Percentiles rank a stretch among this genome's conserved stretches.
Conservation (phyloP, 2,797 vertebrate genomes). For the Fistularia tabacaria region DNA sequence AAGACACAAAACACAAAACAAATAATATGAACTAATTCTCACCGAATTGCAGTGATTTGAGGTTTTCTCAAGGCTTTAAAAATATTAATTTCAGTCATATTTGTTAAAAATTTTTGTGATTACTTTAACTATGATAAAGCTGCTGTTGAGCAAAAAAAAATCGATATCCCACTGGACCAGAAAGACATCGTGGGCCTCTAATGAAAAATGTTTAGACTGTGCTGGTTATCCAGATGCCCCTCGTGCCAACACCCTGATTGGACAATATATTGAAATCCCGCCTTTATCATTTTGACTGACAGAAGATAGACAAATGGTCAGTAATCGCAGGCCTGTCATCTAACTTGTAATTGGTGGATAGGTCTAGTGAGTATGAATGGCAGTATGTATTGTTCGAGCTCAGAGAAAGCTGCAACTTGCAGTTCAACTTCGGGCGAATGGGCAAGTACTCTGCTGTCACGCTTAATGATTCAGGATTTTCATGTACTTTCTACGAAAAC, state of each 20-base stretch:
- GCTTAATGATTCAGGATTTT: background rate
- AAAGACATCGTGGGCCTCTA: conserved; percentile 26
- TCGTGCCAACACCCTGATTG: conserved; percentile 36
- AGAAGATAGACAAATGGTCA: conserved; percentile 3
- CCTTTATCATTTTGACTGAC: conserved; percentile 3
- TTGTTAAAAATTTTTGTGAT: background rate
- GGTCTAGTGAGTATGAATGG: conserved; percentile 41
- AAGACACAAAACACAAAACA: no score
- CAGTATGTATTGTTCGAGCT: conserved; percentile 54
- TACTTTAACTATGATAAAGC: background rate
- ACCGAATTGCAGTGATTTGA: no score
- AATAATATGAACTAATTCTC: no score
- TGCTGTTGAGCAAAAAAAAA: no score
- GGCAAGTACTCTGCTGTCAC: background rate
- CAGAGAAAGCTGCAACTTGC: conserved; percentile 34
- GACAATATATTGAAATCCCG: conserved; percentile 2
- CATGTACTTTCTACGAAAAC: no score
- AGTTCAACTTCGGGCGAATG: conserved; percentile 15
- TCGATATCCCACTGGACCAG: background rate
- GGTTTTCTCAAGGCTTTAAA: no score
- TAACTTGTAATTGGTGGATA: conserved; percentile 50
- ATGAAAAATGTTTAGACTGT: conserved; percentile 24
- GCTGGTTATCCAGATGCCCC: background rate
- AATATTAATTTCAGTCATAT: no score
- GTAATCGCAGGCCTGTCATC: background rate